These are phyloP conservation scores for Machimus rusticus DNA, from an alignment of 2,888 invertebrate genomes.

Conservation along the genomic window DNA sequence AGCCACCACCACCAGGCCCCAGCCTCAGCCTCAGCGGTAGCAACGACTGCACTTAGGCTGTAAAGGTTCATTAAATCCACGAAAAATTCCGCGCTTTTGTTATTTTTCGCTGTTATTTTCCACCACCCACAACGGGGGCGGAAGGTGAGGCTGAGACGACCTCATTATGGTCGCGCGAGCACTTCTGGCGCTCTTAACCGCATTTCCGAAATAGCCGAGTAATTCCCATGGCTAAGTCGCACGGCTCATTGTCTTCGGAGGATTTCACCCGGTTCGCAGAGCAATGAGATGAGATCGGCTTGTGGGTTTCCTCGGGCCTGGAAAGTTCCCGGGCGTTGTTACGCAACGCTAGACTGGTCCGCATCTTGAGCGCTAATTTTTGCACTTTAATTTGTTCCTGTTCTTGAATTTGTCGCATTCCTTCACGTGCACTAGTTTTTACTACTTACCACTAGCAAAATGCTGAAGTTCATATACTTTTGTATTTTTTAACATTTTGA, in stretches of 20 bases:
- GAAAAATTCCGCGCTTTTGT: not conserved
- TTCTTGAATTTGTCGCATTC: not conserved
- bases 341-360: not conserved
- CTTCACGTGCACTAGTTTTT: too few relatives aligned
- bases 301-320: not conserved
- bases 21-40: not conserved
- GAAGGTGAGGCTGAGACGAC: not conserved
- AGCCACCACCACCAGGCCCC: not conserved
- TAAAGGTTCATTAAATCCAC: not conserved
- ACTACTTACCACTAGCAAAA: too few relatives aligned
- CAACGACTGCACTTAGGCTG: not conserved
- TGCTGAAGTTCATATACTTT: too few relatives aligned
- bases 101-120: not conserved
- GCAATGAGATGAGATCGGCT: not conserved
- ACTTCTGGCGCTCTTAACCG: not conserved
- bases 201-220: not conserved
- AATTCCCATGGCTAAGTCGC: not conserved
- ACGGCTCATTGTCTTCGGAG: not conserved
- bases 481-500: too few relatives aligned
- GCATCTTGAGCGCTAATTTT: not conserved
- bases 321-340: not conserved
- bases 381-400: not conserved
- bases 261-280: not conserved
- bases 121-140: not conserved
- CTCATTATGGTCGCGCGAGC: not conserved